Base-by-base conservation (phyloP, 2,888 invertebrate species). In the Leptarthrus brevirostris region DNA sequence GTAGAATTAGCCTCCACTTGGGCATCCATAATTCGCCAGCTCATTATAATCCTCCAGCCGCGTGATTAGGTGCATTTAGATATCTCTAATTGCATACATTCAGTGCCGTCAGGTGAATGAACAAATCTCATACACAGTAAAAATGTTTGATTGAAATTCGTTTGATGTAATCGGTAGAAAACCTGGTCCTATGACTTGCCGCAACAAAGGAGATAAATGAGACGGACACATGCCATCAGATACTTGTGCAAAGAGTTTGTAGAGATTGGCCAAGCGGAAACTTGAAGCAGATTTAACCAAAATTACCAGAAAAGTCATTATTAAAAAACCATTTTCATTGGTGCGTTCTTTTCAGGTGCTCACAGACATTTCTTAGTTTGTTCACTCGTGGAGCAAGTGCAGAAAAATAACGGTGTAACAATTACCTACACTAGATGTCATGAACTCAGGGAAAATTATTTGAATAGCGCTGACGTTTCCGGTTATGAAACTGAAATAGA, bases 241-340 rank as follows among this genome's bases (percentile, higher is more conserved):
- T n/a, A 30, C 30, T 18, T 18, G 12, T 12, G 30, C 30, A 44
- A 30, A 18, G 8, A n/a, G 24, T 10, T 30, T 26, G 18, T 69
- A 52, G 12, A 22, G 16, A 49, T 52, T 34, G 34, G 18, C 69
- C 18, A 20, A 69, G 52, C 52, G 69, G 52, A 69, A 69, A 69
- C 30, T 16, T 16, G 26, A 14, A 14, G 66, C 44, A 4, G 49
- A 16, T 52, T 16, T 12, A 52, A 30, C 52, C 20, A 12, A 69
- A 52, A 30, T 69, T 44, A 16, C 52, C 69, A 18, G 34, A 52
- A 52, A 69, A 30, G 24, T 20, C 52, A 30, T 52, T 49, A 69
- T 69, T 69, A 69, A 69, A 69, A 69, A 69, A 52, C 44, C 22
- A 69, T 69, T 69, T 69, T 44, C 47, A 58, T n/a, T 24, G 10